Evolutionary conservation across 1,140 invertebrate genomes (phyloP).

Genomic region (Zaprionus ornatus): DNA sequence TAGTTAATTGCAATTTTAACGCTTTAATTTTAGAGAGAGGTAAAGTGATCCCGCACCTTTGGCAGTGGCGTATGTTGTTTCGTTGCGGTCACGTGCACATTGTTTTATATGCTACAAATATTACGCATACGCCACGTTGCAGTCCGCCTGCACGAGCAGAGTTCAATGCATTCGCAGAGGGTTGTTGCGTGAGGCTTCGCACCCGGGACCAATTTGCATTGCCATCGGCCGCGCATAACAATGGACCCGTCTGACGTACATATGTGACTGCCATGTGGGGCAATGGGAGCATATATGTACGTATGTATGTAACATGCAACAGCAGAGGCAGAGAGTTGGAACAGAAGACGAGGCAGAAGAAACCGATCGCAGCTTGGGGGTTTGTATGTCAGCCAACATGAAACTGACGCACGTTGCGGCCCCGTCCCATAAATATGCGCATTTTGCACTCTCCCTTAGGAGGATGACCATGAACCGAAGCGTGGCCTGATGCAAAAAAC

Average conservation of each 20-base stretch:
- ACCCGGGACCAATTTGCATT: slow-evolving; percentile 49
- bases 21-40: slow-evolving; percentile 1
- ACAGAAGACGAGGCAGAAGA: slow-evolving; percentile 10
- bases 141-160: slow-evolving; percentile 31
- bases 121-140: slow-evolving; percentile 77
- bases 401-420: slow-evolving; percentile 58
- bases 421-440: slow-evolving; percentile 63
- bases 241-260: slow-evolving; percentile 55
- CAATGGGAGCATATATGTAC: slow-evolving; percentile 14
- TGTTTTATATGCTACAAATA: slow-evolving; percentile 44
- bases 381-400: slow-evolving; percentile 70
- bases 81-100: slow-evolving; percentile 45
- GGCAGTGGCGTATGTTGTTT: slow-evolving; percentile 7
- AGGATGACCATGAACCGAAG: slow-evolving; percentile 66
- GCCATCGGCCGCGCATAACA: slow-evolving; percentile 67
- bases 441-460: slow-evolving; percentile 51
- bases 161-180: slow-evolving; percentile 71
- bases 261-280: slow-evolving; percentile 56
- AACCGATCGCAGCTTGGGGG: slow-evolving; percentile 56
- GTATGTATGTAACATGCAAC: slow-evolving; percentile 22
- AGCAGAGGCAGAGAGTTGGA: slow-evolving; percentile 1
- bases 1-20: slow-evolving; percentile 11
- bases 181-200: slow-evolving; percentile 37
- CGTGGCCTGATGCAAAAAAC: slow-evolving; percentile 19
- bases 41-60: background rate